Percentiles rank a stretch among this genome's conserved stretches.
These are phyloP conservation scores for Lasioglossum lativentre DNA, from an alignment of 2,888 invertebrate genomes.

Conservation along the genomic window DNA sequence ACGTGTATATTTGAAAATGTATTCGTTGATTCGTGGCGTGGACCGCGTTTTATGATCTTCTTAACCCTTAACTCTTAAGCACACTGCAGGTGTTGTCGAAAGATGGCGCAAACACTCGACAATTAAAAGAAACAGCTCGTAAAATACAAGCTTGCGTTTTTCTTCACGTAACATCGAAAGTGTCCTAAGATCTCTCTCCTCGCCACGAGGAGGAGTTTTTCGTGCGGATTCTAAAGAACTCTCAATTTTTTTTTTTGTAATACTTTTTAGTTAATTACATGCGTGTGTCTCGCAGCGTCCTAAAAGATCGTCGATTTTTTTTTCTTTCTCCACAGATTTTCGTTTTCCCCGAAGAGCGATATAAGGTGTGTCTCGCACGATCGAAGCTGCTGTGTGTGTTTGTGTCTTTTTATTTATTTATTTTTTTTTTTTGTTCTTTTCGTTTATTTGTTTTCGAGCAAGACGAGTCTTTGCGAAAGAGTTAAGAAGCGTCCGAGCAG, in stretches of 20 bases:
- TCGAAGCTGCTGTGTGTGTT: neutral
- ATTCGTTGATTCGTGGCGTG: constrained; percentile 9
- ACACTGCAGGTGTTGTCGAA: constrained; percentile 7
- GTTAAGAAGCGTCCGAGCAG: constrained; percentile 36
- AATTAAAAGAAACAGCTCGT: constrained; percentile 27
- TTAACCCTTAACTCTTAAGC: constrained; percentile 44
- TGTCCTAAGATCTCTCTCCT: constrained; percentile 27
- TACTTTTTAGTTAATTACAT: neutral
- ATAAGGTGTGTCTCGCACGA: neutral
- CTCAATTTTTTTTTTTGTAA: neutral
- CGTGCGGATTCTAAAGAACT: constrained; percentile 1
- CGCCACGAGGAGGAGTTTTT: neutral
- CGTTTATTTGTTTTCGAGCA: neutral
- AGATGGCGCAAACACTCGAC: neutral
- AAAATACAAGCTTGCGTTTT: constrained; percentile 26
- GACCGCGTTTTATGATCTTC: constrained; percentile 16
- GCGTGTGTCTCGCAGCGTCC: neutral
- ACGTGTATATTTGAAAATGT: neutral
- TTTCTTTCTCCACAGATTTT: neutral
- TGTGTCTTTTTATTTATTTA: neutral
- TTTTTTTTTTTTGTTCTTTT: neutral
- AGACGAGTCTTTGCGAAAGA: constrained; percentile 31
- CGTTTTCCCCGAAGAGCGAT: neutral
- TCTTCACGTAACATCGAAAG: constrained; percentile 30
- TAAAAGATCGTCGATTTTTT: neutral